phyloP scores from a whole-genome alignment of 2,113 vertebrate species.

The Charina bottae region DNA sequence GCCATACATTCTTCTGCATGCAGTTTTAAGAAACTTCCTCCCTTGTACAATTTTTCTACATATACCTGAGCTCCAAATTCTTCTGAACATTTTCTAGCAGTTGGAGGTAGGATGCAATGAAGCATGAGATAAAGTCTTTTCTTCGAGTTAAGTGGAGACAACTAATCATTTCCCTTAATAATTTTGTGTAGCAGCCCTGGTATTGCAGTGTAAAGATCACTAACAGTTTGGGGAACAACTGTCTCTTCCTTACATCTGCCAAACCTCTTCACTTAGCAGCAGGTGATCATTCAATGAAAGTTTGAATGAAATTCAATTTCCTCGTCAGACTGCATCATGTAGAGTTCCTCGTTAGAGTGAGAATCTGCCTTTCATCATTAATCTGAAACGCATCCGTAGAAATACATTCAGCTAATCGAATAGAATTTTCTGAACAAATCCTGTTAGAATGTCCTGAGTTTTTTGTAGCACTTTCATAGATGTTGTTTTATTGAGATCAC shows the following conservation, averaged over 20 bases:
- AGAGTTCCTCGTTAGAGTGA: constrained; percentile 25
- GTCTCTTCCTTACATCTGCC: constrained; percentile 27
- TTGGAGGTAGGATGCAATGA: neutral
- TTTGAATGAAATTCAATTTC: constrained; percentile 5
- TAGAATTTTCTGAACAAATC: constrained; percentile 32
- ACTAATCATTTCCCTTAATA: constrained; percentile 3
- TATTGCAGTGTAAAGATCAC: constrained; percentile 1
- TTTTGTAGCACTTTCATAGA: neutral
- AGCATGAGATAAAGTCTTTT: constrained; percentile 33
- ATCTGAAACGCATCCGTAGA: constrained; percentile 4
- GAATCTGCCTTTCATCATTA: constrained; percentile 47
- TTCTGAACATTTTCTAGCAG: constrained; percentile 15
- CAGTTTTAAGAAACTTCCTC: neutral
- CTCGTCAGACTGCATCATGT: constrained; percentile 23
- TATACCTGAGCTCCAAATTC: constrained; percentile 28
- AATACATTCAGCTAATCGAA: constrained; percentile 9
- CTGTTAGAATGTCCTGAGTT: neutral
- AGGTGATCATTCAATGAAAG: constrained; percentile 10
- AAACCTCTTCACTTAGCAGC: constrained; percentile 43
- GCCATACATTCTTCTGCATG: neutral
- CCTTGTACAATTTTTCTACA: neutral
- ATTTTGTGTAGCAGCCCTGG: constrained; percentile 8
- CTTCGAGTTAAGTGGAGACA: neutral
- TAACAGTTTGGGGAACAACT: constrained; percentile 34
- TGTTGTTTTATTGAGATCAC: neutral